Evolutionary conservation across 2,113 vertebrate genomes (phyloP).

Genomic region (Aptenodytes patagonicus): DNA sequence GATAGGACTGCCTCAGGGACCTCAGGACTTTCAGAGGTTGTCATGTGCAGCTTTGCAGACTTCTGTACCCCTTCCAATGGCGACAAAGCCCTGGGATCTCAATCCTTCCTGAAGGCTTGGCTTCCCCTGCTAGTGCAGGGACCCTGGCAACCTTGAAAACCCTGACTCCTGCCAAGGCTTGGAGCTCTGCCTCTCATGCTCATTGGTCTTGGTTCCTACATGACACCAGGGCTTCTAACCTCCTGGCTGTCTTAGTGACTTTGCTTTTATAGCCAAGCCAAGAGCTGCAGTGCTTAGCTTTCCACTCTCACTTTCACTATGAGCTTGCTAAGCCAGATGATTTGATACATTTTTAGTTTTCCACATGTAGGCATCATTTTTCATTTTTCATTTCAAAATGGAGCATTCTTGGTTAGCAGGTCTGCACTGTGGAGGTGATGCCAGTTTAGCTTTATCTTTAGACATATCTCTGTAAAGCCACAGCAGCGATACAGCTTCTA

Average conservation of each 20-base stretch:
- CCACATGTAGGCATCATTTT: background rate
- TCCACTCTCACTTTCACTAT: background rate
- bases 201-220: background rate
- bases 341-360: background rate
- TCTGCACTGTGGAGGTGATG: background rate
- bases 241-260: background rate
- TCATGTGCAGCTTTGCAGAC: background rate
- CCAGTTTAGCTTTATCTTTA: background rate
- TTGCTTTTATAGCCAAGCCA: background rate
- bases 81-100: background rate
- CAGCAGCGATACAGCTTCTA: background rate
- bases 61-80: background rate
- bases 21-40: background rate
- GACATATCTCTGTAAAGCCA: background rate
- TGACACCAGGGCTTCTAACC: background rate
- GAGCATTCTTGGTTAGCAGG: background rate
- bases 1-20: background rate
- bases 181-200: background rate
- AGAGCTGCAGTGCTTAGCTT: background rate
- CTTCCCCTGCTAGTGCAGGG: background rate
- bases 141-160: background rate
- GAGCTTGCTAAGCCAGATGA: background rate
- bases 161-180: background rate
- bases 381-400: background rate
- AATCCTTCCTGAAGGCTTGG: background rate